Evolutionary conservation across 1,140 invertebrate genomes (phyloP).

Genomic region (Sarcophaga peregrina): DNA sequence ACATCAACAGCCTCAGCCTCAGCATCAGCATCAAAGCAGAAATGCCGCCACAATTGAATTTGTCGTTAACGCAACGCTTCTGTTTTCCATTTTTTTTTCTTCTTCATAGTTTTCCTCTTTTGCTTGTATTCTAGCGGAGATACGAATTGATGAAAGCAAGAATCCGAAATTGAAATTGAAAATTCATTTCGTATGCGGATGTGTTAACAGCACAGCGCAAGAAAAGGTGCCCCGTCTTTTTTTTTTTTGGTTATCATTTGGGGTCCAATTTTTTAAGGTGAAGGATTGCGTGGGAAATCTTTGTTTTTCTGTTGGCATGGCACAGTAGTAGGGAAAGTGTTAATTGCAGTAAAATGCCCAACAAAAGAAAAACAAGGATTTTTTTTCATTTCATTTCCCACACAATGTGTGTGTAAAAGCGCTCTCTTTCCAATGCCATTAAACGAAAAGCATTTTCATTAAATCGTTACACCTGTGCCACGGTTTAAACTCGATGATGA

Average conservation of each 20-base stretch:
- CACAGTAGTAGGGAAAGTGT: background rate
- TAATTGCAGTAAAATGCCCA: background rate
- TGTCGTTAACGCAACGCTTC: slow-evolving; percentile 23
- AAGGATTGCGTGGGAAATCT: slow-evolving; percentile 8
- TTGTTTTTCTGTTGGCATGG: background rate
- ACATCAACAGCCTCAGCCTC: background rate
- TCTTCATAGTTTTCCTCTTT: no score
- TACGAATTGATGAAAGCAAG: no score
- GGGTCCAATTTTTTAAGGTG: no score
- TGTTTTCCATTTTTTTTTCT: background rate
- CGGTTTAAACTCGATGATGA: background rate
- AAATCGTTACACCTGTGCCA: slow-evolving; percentile 14
- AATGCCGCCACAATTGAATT: slow-evolving; percentile 1
- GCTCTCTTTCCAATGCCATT: background rate
- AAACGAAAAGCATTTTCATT: no score
- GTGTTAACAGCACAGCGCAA: background rate
- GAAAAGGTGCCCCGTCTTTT: background rate
- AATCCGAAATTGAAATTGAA: no score
- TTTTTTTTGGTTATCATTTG: background rate
- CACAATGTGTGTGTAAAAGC: background rate
- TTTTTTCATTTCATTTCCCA: background rate
- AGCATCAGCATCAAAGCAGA: background rate
- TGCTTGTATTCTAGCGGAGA: no score
- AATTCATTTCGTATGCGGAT: background rate
- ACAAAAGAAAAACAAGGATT: background rate